phyloP scores from a whole-genome alignment of 1,140 invertebrate genomes.

The Drosophila sturtevanti region DNA sequence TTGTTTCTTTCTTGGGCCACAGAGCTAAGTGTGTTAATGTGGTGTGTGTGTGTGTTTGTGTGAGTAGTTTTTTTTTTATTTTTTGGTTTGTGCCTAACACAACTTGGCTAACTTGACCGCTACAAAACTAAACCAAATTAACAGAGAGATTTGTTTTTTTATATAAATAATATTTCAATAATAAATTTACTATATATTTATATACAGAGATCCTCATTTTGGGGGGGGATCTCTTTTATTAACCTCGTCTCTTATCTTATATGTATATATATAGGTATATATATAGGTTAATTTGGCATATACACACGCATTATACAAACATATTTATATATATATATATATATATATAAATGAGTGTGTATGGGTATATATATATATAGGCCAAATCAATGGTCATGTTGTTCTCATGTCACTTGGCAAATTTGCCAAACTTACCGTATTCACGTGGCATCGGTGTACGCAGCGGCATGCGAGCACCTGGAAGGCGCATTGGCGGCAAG shows the following conservation, averaged over 20 bases:
- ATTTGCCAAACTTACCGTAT: conserved; percentile 89
- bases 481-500: conserved; percentile 76
- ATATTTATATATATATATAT: conserved; percentile 14
- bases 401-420: conserved; percentile 58
- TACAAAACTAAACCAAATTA: conserved; percentile 58
- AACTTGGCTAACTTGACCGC: conserved; percentile 54
- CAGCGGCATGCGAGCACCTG: conserved; percentile 87
- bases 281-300: conserved; percentile 45
- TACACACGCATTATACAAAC: conserved; percentile 24
- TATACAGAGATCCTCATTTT: conserved; percentile 6
- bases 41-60: conserved; percentile 28
- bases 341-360: conserved; percentile 15
- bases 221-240: neutral
- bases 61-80: neutral
- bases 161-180: conserved; percentile 26
- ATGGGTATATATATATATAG: conserved; percentile 27
- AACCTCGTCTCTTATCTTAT: neutral
- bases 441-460: conserved; percentile 91
- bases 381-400: neutral
- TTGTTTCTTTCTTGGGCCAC: conserved; percentile 12
- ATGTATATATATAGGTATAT: conserved; percentile 28
- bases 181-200: conserved; percentile 15
- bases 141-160: conserved; percentile 45
- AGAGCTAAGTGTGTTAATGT: conserved; percentile 5
- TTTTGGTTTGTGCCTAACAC: conserved; percentile 41